phyloP scores from a whole-genome alignment of 2,888 invertebrate species.

The Salticus scenicus region DNA sequence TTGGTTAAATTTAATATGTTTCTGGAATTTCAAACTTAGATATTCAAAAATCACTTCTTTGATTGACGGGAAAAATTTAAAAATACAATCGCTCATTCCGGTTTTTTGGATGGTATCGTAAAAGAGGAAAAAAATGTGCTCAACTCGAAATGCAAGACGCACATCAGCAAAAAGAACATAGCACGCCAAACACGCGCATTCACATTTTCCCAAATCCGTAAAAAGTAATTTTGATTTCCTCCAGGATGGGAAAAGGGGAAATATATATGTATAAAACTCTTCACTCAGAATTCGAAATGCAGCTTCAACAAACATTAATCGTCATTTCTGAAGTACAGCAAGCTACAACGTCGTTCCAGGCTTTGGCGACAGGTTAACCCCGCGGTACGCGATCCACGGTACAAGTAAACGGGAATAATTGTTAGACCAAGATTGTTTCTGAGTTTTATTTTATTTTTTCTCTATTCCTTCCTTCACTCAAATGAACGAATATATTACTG shows the following conservation, averaged over 20 bases:
- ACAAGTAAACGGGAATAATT: constrained; percentile 61
- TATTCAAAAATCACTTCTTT: not conserved
- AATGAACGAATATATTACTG: constrained; percentile 69
- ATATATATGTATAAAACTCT: constrained; percentile 16
- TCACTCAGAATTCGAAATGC: constrained; percentile 39
- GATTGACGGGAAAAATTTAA: not conserved
- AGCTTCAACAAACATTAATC: constrained; percentile 68
- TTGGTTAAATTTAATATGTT: not conserved
- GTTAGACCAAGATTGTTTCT: constrained; percentile 65
- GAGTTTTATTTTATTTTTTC: not conserved
- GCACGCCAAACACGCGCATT: constrained; percentile 19
- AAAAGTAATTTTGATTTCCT: constrained; percentile 61
- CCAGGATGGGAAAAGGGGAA: constrained; percentile 19
- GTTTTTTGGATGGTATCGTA: not conserved
- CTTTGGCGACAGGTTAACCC: constrained; percentile 60
- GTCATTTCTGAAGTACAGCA: constrained; percentile 34
- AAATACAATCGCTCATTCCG: constrained; percentile 1
- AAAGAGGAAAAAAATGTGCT: not conserved
- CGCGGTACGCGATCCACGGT: constrained; percentile 30
- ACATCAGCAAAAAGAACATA: constrained; percentile 5
- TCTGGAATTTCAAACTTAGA: not conserved
- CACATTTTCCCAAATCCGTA: constrained; percentile 36
- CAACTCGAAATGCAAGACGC: not conserved
- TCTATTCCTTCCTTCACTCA: not conserved
- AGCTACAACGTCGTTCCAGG: constrained; percentile 1